Evolutionary conservation across 2,113 vertebrate species (phyloP).

Genomic region (Neogobius melanostomus): DNA sequence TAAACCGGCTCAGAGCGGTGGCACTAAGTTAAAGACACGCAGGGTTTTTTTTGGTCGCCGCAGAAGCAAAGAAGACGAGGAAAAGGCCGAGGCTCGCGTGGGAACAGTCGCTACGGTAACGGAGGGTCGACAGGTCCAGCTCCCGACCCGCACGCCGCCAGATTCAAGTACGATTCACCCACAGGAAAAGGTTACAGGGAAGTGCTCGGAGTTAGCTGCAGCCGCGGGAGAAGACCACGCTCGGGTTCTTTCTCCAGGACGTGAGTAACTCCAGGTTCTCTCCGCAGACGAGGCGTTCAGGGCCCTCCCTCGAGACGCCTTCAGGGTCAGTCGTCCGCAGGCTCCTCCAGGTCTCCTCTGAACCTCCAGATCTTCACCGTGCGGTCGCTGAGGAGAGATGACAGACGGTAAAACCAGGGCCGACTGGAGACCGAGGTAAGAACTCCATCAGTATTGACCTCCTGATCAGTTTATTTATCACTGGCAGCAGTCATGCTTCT

Average conservation of each 20-base stretch:
- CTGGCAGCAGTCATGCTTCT: no score
- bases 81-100: neutral
- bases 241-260: no score
- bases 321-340: neutral
- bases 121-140: neutral
- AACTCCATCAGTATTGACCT: no score
- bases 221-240: neutral
- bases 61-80: neutral
- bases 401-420: neutral
- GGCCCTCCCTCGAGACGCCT: neutral
- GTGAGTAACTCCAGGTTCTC: no score
- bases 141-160: neutral
- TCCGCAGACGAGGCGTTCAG: neutral
- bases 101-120: no score
- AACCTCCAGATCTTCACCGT: conserved; percentile 1
- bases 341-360: neutral
- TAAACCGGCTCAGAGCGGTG: no score
- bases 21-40: no score
- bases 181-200: no score
- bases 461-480: no score
- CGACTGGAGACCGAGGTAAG: no score
- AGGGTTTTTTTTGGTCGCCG: neutral
- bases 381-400: neutral
- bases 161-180: no score
- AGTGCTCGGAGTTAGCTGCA: neutral